phyloP scores from a whole-genome alignment of 2,797 vertebrate species.

The Arrhamphus sclerolepis region DNA sequence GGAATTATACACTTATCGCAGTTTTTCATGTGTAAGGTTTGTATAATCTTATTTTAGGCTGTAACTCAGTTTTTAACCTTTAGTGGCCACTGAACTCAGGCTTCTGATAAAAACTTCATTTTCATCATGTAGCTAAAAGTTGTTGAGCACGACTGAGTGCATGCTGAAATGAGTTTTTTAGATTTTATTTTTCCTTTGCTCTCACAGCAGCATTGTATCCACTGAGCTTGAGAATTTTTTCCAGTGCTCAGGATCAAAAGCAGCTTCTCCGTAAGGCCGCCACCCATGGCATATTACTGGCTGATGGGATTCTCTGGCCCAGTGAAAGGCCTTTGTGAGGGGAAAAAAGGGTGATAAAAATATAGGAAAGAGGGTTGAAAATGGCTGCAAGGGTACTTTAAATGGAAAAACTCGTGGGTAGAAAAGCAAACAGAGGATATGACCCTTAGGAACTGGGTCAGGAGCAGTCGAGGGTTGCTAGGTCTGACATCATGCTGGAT shows the following conservation, averaged over 20 bases:
- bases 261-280: conserved; percentile 55
- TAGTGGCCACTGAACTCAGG: too few species aligned
- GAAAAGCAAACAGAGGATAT: conserved; percentile 20
- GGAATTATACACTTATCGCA: too few species aligned
- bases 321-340: conserved; percentile 38
- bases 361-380: conserved; percentile 28
- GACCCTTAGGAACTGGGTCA: conserved; percentile 45
- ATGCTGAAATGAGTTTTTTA: conserved; percentile 48
- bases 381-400: conserved; percentile 26
- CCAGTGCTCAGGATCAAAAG: conserved; percentile 57
- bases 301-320: conserved; percentile 58
- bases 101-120: too few species aligned
- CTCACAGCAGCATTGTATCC: conserved; percentile 35
- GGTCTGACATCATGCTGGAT: conserved; percentile 32
- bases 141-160: too few species aligned
- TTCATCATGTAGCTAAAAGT: too few species aligned
- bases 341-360: conserved; percentile 64
- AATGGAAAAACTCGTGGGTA: conserved; percentile 25
- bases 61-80: too few species aligned
- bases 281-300: conserved; percentile 39
- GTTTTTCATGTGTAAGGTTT: too few species aligned
- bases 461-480: conserved; percentile 36
- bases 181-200: conserved; percentile 30
- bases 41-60: too few species aligned
- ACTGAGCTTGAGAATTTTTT: conserved; percentile 44